Evolutionary conservation across 2,888 invertebrate species (phyloP).

Genomic region (Chymomyza caudatula): DNA sequence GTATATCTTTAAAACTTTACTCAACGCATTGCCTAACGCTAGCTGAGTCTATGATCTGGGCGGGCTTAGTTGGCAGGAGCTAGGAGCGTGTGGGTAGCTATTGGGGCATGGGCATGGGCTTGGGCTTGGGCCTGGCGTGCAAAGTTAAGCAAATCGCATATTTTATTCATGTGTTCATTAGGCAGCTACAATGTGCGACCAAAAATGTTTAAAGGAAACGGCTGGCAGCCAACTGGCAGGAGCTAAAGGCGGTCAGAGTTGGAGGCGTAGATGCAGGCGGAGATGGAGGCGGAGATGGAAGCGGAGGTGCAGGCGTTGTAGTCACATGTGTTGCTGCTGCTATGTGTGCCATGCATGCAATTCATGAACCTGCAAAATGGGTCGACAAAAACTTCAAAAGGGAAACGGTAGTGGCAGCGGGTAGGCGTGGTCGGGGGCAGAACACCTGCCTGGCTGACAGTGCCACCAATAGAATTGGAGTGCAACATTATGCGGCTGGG

Average conservation of each 20-base stretch:
- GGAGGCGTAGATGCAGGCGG: background rate
- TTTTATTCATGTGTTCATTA: constrained; percentile 73
- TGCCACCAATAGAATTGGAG: constrained; percentile 52
- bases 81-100: background rate
- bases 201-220: constrained; percentile 72
- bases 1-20: constrained; percentile 2
- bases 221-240: constrained; percentile 7
- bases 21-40: no score
- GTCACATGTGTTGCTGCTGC: constrained; percentile 3
- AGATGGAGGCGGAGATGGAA: background rate
- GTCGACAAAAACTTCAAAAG: constrained; percentile 69
- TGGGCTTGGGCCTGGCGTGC: constrained; percentile 46
- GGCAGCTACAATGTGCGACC: constrained; percentile 73
- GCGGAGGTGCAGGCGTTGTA: background rate
- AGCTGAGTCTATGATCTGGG: constrained; percentile 15
- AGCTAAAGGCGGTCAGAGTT: background rate
- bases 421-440: constrained; percentile 19
- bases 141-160: constrained; percentile 73
- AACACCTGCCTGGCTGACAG: constrained; percentile 14
- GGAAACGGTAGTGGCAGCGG: constrained; percentile 52
- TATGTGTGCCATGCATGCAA: constrained; percentile 55
- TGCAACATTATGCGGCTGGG: constrained; percentile 57
- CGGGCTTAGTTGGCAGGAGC: background rate
- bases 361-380: constrained; percentile 69
- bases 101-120: background rate